A percentile compares a stretch with the other conserved stretches of the same genome.
phyloP scores from a whole-genome alignment of 2,113 vertebrate species.

The Bambusicola thoracicus region DNA sequence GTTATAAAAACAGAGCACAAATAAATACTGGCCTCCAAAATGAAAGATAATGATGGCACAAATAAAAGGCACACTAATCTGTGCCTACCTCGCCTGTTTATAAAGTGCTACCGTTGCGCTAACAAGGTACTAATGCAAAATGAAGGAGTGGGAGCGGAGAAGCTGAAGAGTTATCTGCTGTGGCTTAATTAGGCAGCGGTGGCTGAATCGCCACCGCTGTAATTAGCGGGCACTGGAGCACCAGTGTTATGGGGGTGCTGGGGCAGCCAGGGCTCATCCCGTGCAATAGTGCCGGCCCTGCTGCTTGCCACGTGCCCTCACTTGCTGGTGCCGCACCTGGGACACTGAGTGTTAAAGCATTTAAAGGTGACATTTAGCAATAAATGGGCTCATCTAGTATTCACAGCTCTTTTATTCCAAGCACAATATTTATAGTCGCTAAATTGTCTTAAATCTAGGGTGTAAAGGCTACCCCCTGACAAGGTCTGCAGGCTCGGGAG shows the following conservation, averaged over 20 bases:
- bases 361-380: conserved; percentile 28
- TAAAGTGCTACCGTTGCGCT: not conserved
- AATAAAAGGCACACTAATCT: not conserved
- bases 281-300: not conserved
- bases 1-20: not conserved
- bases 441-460: not conserved
- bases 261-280: not conserved
- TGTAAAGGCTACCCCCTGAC: not conserved
- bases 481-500: not conserved
- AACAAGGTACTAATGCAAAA: conserved; percentile 19
- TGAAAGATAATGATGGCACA: not conserved
- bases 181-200: conserved; percentile 14
- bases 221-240: not conserved
- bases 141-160: not conserved
- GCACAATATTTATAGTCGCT: conserved; percentile 45
- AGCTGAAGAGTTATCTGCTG: not conserved
- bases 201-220: not conserved
- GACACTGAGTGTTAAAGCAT: not conserved
- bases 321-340: not conserved
- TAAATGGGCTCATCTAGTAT: conserved; percentile 2
- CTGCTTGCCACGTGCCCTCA: not conserved
- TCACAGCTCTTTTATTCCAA: conserved; percentile 45
- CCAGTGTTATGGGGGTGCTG: not conserved
- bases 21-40: not conserved
- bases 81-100: not conserved